Evolutionary conservation across 1,140 invertebrate species (phyloP), one percentile per base, ranked within the genome.

Genomic region (Maniola jurtina): DNA sequence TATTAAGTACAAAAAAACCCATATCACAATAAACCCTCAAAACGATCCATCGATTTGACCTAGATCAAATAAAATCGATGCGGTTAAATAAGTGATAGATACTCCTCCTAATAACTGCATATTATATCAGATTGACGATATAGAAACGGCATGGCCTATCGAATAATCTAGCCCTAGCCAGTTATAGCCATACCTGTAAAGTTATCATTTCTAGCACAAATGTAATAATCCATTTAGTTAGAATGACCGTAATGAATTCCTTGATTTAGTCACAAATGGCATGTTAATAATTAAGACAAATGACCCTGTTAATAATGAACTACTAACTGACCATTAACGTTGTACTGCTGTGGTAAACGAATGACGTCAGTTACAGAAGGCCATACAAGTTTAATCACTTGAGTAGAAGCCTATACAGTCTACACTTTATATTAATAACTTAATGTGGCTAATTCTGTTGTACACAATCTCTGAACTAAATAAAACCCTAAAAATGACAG

Each of bases 281-380:
- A 63, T 40, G 50, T 52, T 63, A 38, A 42, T 63, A 62, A 62
- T 42, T 63, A 63, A 63, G 61, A 63, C 36, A 55, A 63, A 63
- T 63, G 50, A 55, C 48, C 48, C 38, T 55, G 16, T 63, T 42
- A 63, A 63, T 63, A 63, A 63, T 35, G 48, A 63, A 63, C 50
- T 55, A 34, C 50, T 55, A 58, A 50, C 61, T 63, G 50, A 11
- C 61, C 61, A 55, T 63, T 63, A 63, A 63, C 52, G 61, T 63
- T 50, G 50, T 13, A 34, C 61, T 35, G 14, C 59, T 45, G 61
- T 61, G 47, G 60, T 55, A 42, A 63, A 63, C 61, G 50, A 63
- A 52, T 63, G 61, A 63, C 61, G 61, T 63, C 61, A 63, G 15
- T 42, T 25, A 42, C 35, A 40, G 47, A 48, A 55, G 36, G 50